A percentile compares a stretch with the other conserved stretches of the same genome.
phyloP scores from a whole-genome alignment of 2,113 vertebrate genomes.

The Mellivora capensis region DNA sequence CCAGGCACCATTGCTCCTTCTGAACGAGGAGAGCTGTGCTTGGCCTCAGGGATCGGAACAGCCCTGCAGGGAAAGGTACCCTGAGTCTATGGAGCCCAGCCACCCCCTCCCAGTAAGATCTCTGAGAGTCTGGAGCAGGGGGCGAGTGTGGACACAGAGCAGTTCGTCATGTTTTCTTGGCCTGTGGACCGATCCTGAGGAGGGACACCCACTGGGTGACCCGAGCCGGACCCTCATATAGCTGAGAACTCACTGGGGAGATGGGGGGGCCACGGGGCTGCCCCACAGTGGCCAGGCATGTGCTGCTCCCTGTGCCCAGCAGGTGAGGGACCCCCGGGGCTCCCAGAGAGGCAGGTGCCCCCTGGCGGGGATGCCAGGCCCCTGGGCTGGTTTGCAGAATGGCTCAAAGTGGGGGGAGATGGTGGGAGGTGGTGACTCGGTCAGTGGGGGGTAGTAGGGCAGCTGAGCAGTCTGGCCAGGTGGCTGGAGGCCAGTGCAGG shows the following conservation, averaged over 20 bases:
- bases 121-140: neutral
- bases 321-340: neutral
- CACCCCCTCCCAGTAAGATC: accelerated
- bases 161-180: neutral
- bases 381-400: neutral
- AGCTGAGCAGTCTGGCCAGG: too few relatives aligned
- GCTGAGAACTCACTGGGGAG: neutral
- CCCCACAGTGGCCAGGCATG: accelerated
- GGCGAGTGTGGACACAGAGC: neutral
- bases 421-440: neutral
- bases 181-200: neutral
- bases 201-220: neutral
- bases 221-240: neutral
- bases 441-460: too few relatives aligned
- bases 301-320: neutral
- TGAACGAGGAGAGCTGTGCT: too few relatives aligned
- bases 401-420: neutral
- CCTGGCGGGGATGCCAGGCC: neutral
- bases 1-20: neutral
- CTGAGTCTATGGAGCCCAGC: neutral
- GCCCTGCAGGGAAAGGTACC: neutral
- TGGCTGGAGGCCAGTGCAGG: neutral
- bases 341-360: neutral
- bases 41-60: neutral
- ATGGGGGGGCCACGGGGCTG: neutral